These are phyloP conservation scores for Drosophila baimaii DNA, from an alignment of 1,140 invertebrate genomes.

Conservation along the genomic window DNA sequence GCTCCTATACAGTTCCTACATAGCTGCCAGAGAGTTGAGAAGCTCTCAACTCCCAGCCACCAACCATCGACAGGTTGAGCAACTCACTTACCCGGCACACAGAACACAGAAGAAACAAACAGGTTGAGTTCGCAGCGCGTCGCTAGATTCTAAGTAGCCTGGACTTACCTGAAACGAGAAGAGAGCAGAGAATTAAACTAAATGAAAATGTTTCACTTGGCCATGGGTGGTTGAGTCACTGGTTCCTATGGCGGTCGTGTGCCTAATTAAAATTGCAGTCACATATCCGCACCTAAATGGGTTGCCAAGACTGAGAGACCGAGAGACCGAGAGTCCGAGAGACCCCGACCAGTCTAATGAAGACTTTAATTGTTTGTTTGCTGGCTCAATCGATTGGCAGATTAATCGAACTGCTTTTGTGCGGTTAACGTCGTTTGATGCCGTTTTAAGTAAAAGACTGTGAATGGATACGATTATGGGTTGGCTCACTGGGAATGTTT, in stretches of 20 bases:
- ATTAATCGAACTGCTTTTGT: slow-evolving; percentile 43
- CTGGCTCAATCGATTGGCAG: slow-evolving; percentile 31
- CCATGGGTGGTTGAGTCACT: slow-evolving; percentile 51
- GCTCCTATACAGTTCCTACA: background rate
- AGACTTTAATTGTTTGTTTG: slow-evolving; percentile 72
- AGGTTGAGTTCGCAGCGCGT: slow-evolving; percentile 42
- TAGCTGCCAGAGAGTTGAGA: too few relatives aligned
- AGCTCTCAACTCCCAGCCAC: slow-evolving; percentile 21
- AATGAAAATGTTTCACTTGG: slow-evolving; percentile 62
- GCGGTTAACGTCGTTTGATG: slow-evolving; percentile 56
- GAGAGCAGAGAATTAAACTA: slow-evolving; percentile 47
- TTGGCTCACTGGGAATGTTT: slow-evolving; percentile 39
- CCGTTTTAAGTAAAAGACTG: slow-evolving; percentile 54
- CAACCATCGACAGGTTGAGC: slow-evolving; percentile 75
- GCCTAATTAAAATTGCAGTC: slow-evolving; percentile 68
- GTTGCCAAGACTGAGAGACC: slow-evolving; percentile 18
- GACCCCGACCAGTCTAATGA: slow-evolving; percentile 58
- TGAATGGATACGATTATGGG: slow-evolving; percentile 37
- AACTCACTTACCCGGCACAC: slow-evolving; percentile 48
- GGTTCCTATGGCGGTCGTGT: slow-evolving; percentile 29
- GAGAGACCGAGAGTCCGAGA: background rate
- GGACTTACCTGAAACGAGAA: slow-evolving; percentile 67
- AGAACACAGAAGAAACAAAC: slow-evolving; percentile 55
- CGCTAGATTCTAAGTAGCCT: slow-evolving; percentile 33
- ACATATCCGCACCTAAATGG: slow-evolving; percentile 68